Evolutionary conservation across 2,113 vertebrate species (phyloP).

Genomic region (Mohoua ochrocephala): DNA sequence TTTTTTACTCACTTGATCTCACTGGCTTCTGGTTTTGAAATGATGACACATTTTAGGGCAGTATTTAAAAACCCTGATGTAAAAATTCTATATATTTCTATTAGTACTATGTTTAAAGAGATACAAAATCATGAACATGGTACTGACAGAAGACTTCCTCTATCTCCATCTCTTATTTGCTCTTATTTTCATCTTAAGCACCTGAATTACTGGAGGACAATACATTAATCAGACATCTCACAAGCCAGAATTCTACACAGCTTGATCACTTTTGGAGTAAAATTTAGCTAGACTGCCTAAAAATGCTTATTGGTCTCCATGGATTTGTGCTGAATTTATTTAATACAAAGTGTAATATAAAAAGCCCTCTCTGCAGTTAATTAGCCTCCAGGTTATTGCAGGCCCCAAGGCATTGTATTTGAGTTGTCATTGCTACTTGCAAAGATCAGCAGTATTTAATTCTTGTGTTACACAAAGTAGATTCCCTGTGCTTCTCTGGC

Average conservation of each 20-base stretch:
- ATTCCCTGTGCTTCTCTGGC: background rate
- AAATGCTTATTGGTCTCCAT: constrained; percentile 10
- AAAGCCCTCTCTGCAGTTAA: constrained; percentile 7
- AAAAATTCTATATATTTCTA: background rate
- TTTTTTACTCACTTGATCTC: background rate
- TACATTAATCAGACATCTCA: background rate
- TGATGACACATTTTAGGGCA: background rate
- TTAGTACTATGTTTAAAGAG: background rate
- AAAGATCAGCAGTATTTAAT: constrained; percentile 48
- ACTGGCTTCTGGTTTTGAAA: background rate
- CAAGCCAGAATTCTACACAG: background rate
- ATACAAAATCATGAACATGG: background rate
- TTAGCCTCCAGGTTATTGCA: constrained; percentile 43
- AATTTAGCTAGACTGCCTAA: constrained; percentile 38
- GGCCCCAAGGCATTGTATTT: background rate
- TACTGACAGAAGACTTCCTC: background rate
- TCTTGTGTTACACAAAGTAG: background rate
- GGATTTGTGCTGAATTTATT: constrained; percentile 44
- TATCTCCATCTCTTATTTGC: background rate
- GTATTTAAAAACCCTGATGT: background rate
- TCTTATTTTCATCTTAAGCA: background rate
- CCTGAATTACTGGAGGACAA: background rate
- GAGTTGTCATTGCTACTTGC: constrained; percentile 13
- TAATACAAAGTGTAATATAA: constrained; percentile 13
- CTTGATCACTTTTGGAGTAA: background rate